Conservation (phyloP, 2,113 vertebrate species). For the Gopherus flavomarginatus region DNA sequence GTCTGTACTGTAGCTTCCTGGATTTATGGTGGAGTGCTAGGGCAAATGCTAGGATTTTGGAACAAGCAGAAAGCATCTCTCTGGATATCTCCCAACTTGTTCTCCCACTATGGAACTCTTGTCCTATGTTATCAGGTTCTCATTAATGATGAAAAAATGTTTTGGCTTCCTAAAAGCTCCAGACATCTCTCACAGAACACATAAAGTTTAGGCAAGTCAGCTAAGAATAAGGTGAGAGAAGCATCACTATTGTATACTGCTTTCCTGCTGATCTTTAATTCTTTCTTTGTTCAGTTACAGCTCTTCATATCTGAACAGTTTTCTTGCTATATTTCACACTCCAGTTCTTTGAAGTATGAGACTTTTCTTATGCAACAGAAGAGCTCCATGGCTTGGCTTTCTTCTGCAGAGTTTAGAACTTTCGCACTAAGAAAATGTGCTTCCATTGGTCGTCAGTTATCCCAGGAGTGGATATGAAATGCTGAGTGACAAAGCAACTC, state of each 20-base stretch:
- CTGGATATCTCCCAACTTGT: neutral
- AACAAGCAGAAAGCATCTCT: neutral
- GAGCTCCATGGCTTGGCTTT: neutral
- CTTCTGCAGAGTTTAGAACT: neutral
- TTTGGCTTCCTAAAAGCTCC: neutral
- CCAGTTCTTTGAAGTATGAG: neutral
- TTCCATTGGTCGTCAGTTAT: neutral
- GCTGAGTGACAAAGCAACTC: neutral
- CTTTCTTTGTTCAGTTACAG: neutral
- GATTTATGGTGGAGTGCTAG: neutral
- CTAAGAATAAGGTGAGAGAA: neutral
- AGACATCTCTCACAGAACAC: neutral
- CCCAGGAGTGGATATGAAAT: neutral
- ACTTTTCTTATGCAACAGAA: neutral
- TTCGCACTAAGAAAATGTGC: neutral
- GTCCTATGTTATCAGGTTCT: fast-evolving
- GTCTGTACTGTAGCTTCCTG: neutral
- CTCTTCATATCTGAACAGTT: neutral
- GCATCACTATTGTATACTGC: neutral
- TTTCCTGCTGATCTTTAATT: neutral
- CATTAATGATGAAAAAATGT: neutral
- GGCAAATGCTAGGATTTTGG: neutral
- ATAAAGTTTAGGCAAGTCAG: neutral
- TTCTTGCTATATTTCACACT: neutral
- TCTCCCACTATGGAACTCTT: neutral